Conservation (phyloP, 2,797 vertebrate species). For the Paramormyrops hopkinsi region DNA sequence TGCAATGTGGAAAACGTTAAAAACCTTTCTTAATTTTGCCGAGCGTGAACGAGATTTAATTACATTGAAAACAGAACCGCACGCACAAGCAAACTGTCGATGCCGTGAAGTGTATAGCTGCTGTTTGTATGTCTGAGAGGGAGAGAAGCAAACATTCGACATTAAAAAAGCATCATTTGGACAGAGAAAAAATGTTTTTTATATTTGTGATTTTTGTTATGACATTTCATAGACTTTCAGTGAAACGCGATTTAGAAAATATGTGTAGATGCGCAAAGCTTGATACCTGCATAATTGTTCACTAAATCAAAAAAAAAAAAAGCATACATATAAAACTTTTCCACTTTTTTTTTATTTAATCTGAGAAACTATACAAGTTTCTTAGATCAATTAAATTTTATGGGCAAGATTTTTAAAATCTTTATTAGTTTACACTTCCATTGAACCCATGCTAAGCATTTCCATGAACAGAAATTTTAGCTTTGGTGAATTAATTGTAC, state of each 20-base stretch:
- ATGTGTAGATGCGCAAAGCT: background rate
- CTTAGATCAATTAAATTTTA: background rate
- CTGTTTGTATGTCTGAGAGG: conserved; percentile 5
- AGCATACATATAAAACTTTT: background rate
- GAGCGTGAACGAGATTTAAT: conserved; percentile 3
- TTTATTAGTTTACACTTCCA: background rate
- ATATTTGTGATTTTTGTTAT: background rate
- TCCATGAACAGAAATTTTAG: background rate
- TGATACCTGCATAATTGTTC: background rate
- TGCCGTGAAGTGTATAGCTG: background rate
- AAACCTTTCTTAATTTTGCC: background rate
- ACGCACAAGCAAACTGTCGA: background rate
- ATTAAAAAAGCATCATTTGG: background rate
- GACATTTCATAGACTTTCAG: conserved; percentile 8
- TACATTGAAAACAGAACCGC: background rate
- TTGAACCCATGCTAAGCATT: background rate
- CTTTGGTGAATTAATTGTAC: background rate
- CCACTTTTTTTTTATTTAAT: background rate
- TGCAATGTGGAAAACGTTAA: background rate
- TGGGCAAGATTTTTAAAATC: background rate
- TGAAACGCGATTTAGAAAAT: background rate
- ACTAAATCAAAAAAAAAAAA: background rate
- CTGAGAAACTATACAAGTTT: background rate
- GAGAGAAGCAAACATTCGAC: conserved; percentile 7
- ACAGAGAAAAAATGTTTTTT: background rate